Percentiles rank a stretch among this genome's conserved stretches.
Conservation (phyloP, 2,888 invertebrate species). For the Drosophila stalkeri region DNA sequence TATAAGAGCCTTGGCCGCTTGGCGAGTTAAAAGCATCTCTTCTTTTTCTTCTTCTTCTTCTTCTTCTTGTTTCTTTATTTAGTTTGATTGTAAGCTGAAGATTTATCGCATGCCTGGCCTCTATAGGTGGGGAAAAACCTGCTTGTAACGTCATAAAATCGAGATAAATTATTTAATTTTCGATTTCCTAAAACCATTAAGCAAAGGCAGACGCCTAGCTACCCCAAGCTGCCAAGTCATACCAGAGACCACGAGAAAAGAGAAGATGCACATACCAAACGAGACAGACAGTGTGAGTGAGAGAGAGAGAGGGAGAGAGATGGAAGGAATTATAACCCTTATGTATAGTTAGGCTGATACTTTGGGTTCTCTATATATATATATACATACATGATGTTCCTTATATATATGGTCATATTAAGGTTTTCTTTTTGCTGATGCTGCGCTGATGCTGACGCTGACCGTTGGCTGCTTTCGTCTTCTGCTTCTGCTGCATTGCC, state of each 20-base stretch:
- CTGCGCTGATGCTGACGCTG: constrained; percentile 46
- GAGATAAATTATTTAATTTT: constrained; percentile 79
- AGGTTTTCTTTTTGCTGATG: constrained; percentile 48
- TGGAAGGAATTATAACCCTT: constrained; percentile 29
- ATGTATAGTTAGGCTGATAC: constrained; percentile 36
- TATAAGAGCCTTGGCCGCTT: constrained; percentile 23
- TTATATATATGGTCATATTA: constrained; percentile 45
- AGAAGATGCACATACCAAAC: constrained; percentile 8
- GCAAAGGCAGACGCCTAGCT: constrained; percentile 64
- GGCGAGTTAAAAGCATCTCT: constrained; percentile 40
- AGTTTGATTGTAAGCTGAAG: constrained; percentile 69
- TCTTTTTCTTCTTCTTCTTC: no score
- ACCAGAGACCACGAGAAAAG: constrained; percentile 21
- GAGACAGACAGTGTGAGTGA: not conserved
- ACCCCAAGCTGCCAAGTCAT: constrained; percentile 73
- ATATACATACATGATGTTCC: constrained; percentile 5
- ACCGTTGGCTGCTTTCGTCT: constrained; percentile 56
- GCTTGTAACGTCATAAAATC: constrained; percentile 78
- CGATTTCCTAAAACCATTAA: constrained; percentile 80
- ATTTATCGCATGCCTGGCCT: constrained; percentile 63
- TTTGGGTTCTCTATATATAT: constrained; percentile 16
- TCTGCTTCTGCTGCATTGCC: constrained; percentile 53
- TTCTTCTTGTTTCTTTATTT: constrained; percentile 30
- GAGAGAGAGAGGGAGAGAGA: not conserved
- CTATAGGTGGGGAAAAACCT: constrained; percentile 55